Percentiles rank a stretch among this genome's conserved stretches.
phyloP scores from a whole-genome alignment of 2,888 invertebrate genomes.

The Gnatocerus cornutus region DNA sequence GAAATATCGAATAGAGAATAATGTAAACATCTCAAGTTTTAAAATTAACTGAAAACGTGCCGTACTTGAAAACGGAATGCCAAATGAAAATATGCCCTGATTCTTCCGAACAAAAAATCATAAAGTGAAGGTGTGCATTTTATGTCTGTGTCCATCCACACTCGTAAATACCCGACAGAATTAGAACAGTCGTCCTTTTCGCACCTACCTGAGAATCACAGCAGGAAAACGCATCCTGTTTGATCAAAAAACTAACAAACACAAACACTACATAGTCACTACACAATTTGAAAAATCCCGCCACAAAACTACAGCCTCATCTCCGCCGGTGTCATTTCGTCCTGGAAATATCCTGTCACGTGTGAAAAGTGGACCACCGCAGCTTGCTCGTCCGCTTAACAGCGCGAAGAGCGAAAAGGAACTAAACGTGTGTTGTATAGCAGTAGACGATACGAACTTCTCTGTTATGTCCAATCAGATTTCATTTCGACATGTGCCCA shows the following conservation, averaged over 20 bases:
- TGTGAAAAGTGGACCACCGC: conserved; percentile 37
- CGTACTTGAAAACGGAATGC: conserved; percentile 29
- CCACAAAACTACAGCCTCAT: conserved; percentile 11
- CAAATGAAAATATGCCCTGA: conserved; percentile 8
- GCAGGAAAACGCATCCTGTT: conserved; percentile 46
- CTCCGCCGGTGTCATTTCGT: conserved; percentile 27
- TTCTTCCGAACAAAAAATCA: conserved; percentile 11
- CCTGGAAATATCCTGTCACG: conserved; percentile 25
- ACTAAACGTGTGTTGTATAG: conserved; percentile 55
- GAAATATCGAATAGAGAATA: conserved; percentile 29
- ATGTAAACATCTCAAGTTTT: conserved; percentile 32
- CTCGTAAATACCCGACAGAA: conserved; percentile 2
- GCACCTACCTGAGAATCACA: conserved; percentile 47
- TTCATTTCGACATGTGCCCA: conserved; percentile 48
- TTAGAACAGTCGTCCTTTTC: conserved; percentile 2
- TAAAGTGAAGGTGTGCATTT: neutral
- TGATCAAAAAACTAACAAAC: conserved; percentile 7
- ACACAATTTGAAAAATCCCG: conserved; percentile 24
- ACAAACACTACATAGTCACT: conserved; percentile 41
- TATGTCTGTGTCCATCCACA: conserved; percentile 3
- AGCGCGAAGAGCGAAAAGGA: conserved; percentile 58
- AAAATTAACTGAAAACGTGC: conserved; percentile 36
- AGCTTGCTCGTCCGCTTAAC: conserved; percentile 49
- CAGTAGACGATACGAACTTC: conserved; percentile 46
- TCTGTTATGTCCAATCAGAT: conserved; percentile 46